Base-by-base conservation (phyloP, 1,140 invertebrate genomes). In the Agrilus planipennis region DNA sequence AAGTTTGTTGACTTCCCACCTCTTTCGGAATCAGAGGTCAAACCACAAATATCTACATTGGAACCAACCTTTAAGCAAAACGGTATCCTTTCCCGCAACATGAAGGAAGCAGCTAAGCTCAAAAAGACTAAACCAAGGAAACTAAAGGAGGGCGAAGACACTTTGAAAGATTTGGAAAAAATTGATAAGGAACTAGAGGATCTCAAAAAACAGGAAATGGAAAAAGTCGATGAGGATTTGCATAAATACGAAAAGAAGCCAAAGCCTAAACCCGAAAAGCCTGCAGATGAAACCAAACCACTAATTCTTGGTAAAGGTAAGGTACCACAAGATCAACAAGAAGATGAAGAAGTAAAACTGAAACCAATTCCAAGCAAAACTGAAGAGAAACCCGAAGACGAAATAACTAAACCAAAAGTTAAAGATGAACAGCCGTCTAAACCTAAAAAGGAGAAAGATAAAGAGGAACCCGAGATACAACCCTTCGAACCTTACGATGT, bases 61-160 rank as follows among this genome's bases (percentile, higher is more conserved):
- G 65, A 71, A 46, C 65, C 70, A 58, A 61, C 72, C 19, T 42
- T 49, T 17, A 54, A 63, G 30, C 67, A 81, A 59, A 69, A 70
- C 52, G 79, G 79, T 20, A 70, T 76, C 44, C 50, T 84, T 12
- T 82, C 79, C 0, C 63, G 79, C 58, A 84, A 81, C 60, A 62
- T 77, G 2, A 70, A 77, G 62, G 79, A 84, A 61, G 79, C 79
- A 4, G 59, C 71, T 45, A 72, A 78, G 58, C 51, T 66, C 23
- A 71, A 76, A 39, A 78, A 76, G 49, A 67, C 66, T 36, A 81
- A 77, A 55, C 70, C 70, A 45, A 52, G 53, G 34, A 79, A 78
- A 55, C 58, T 84, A 34, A 72, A 74, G 45, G 72, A 78, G 47
- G 79, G 83, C 34, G 78, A 82, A 51, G 73, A 75, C 64, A 48